Base-by-base conservation (phyloP, 2,888 invertebrate genomes). In the Latrodectus hesperus region DNA sequence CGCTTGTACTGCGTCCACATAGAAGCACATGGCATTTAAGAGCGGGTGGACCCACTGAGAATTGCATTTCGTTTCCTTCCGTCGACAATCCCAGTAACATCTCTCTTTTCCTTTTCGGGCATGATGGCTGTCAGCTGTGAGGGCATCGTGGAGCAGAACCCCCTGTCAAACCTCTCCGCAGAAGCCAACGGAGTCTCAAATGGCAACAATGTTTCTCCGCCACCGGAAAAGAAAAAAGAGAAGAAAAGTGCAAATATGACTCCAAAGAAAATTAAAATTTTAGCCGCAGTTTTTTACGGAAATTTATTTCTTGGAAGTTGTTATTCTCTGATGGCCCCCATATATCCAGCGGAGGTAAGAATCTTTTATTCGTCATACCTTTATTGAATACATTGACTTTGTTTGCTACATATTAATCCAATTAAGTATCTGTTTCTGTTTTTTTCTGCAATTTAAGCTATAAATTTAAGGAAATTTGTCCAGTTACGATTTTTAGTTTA, bases 281-380 rank as follows among this genome's bases (percentile, higher is more conserved):
- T 86, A 14, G 55, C 72, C 0, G 64, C 86, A 10, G 77, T 86
- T 11, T 55, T 81, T n/a, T 86, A 81, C 60, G 86, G 86, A 12
- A 86, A 86, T 55, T 72, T 86, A 17, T 86, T 86, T 73, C 72
- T 86, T 49, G 86, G 86, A 38, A 86, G 86, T 17, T 86, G 86
- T n/a, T 86, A 86, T 55, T 76, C 81, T 14, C 22, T 86, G 49
- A 86, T 86, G 86, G 86, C 86, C 11, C 86, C 86, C 2, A 86
- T 86, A 22, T 86, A 80, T 67, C 86, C 86, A 1, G 76, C 86
- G 17, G 81, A 86, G 73, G 86, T 86, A 81, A 72, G 86, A 14
- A 11, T 72, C 49, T 72, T 72, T n/a, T 1, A 51, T 72, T 52
- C 0, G 5, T 72, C n/a, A 52, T 72, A 17, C 5, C 16, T 26